Percentiles rank a stretch among this genome's conserved stretches.
These are phyloP conservation scores for Nyctereutes procyonoides DNA, from an alignment of 2,113 vertebrate genomes.

Conservation along the genomic window DNA sequence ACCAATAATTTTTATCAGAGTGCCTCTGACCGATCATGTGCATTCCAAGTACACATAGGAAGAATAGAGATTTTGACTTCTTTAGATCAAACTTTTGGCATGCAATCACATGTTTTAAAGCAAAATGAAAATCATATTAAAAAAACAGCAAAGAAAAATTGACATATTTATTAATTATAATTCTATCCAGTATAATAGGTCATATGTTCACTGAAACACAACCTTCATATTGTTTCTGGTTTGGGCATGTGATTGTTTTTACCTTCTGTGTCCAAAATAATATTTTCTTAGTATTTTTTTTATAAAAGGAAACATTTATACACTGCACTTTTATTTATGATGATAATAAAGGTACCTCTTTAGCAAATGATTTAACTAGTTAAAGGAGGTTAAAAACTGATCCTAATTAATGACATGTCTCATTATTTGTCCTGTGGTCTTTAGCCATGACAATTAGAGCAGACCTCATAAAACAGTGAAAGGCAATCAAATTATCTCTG, in stretches of 20 bases:
- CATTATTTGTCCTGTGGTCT: not conserved
- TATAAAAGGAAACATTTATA: not conserved
- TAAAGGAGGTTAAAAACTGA: not conserved
- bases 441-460: not conserved
- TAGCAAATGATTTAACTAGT: not conserved
- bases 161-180: not conserved
- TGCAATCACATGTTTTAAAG: not conserved
- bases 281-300: not conserved
- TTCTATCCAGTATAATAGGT: not conserved
- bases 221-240: not conserved
- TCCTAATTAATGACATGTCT: not conserved
- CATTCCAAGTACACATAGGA: not conserved
- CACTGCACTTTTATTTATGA: not conserved
- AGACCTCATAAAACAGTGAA: not conserved
- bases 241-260: not conserved
- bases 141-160: slow-evolving; percentile 4
- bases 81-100: not conserved
- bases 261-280: not conserved
- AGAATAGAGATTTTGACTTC: not conserved
- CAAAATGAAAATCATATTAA: slow-evolving; percentile 37
- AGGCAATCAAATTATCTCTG: slow-evolving; percentile 6
- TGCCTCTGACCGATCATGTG: not conserved
- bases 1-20: not conserved
- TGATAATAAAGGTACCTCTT: not conserved
- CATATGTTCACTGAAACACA: not conserved